Percentiles rank a stretch among this genome's conserved stretches.
These are phyloP conservation scores for Parotocinclus haroldoi DNA, from an alignment of 2,797 vertebrate genomes.

Conservation along the genomic window DNA sequence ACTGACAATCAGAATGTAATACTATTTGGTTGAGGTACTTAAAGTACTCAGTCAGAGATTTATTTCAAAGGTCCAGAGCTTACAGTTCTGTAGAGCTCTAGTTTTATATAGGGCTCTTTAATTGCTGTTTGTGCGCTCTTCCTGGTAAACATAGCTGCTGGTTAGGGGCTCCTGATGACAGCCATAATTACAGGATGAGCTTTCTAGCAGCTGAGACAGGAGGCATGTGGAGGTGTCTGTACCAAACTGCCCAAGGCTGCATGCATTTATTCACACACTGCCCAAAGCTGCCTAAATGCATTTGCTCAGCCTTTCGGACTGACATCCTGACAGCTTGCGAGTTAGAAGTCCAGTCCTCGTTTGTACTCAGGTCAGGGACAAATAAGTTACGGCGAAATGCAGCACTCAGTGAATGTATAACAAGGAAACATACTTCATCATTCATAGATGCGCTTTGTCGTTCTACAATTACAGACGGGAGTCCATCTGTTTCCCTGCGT, in stretches of 20 bases:
- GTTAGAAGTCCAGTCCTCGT: background rate
- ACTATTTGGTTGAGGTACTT: too few species aligned
- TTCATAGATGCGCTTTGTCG: too few species aligned
- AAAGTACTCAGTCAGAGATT: slow-evolving; percentile 28
- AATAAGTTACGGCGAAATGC: background rate
- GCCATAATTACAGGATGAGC: slow-evolving; percentile 72
- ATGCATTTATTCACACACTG: slow-evolving; percentile 29
- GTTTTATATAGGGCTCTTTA: slow-evolving; percentile 29
- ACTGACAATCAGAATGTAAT: too few species aligned
- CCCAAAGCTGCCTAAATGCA: slow-evolving; percentile 34
- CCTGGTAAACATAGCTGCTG: slow-evolving; percentile 70
- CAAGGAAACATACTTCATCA: too few species aligned
- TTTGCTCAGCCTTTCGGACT: slow-evolving; percentile 22
- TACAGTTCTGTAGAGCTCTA: background rate
- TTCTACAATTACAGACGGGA: too few species aligned
- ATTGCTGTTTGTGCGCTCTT: slow-evolving; percentile 34
- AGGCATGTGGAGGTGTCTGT: slow-evolving; percentile 48
- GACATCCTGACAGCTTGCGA: slow-evolving; percentile 10
- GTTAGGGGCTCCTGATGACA: slow-evolving; percentile 70
- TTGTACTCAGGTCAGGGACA: slow-evolving; percentile 16
- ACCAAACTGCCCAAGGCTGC: slow-evolving; percentile 41
- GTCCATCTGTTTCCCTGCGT: too few species aligned
- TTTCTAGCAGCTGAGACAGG: slow-evolving; percentile 65
- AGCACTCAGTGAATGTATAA: too few species aligned
- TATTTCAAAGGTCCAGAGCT: slow-evolving; percentile 15